Conservation (phyloP, 2,888 invertebrate genomes). For the Orthosia cruda region DNA sequence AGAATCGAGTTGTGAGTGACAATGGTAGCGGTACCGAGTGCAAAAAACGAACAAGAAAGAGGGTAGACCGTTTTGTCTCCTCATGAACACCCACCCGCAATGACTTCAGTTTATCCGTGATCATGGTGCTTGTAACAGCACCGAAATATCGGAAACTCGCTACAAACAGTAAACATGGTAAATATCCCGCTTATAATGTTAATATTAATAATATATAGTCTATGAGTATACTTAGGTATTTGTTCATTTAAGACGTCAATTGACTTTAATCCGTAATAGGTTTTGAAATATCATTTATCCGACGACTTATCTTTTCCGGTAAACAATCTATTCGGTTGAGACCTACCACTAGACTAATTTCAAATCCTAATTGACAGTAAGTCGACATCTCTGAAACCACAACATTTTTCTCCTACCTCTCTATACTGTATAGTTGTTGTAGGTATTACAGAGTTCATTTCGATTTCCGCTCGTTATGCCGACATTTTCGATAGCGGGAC, state of each 20-base stretch:
- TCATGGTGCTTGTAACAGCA: no score
- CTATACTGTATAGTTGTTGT: no score
- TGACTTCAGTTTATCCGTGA: no score
- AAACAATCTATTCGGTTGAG: background rate
- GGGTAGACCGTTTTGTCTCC: no score
- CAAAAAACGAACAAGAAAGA: no score
- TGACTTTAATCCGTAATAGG: background rate
- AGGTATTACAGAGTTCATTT: conserved; percentile 66
- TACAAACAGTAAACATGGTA: no score
- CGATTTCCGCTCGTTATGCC: conserved; percentile 82
- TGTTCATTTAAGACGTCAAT: background rate
- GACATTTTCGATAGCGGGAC: conserved; percentile 77
- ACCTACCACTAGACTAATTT: background rate
- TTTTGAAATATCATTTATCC: conserved; percentile 1
- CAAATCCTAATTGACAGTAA: conserved; percentile 5
- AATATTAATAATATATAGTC: no score
- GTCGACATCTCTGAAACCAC: conserved; percentile 1
- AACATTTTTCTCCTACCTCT: conserved; percentile 39
- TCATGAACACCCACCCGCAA: no score
- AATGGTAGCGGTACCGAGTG: no score
- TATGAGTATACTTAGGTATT: background rate
- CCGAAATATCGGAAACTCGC: no score
- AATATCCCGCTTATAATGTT: no score
- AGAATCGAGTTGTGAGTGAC: no score
- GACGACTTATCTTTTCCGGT: background rate